Evolutionary conservation across 2,113 vertebrate species (phyloP).

Genomic region (Leptodactylus fuscus): DNA sequence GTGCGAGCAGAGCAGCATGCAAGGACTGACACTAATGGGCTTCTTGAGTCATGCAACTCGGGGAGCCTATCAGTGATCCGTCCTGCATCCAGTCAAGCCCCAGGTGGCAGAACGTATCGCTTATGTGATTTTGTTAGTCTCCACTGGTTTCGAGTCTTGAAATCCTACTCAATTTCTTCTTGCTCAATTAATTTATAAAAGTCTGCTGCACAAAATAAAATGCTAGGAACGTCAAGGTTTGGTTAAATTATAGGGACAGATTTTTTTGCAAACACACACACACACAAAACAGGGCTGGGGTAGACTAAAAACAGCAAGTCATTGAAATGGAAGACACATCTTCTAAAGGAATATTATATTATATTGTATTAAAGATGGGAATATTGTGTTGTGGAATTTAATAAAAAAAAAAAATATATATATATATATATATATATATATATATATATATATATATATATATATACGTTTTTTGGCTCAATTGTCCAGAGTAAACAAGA

Average conservation of each 20-base stretch:
- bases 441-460: too few species aligned
- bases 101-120: constrained; percentile 50
- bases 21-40: constrained; percentile 53
- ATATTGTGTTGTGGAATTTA: too few species aligned
- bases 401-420: too few species aligned
- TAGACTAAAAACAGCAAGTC: neutral
- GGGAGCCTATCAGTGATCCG: constrained; percentile 51
- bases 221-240: constrained; percentile 21
- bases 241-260: constrained; percentile 37
- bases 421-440: too few species aligned
- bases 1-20: constrained; percentile 39
- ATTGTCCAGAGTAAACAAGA: too few species aligned
- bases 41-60: constrained; percentile 56
- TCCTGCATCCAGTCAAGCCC: constrained; percentile 53
- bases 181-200: constrained; percentile 55
- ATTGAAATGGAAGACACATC: neutral
- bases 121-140: constrained; percentile 48
- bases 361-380: too few species aligned
- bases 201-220: constrained; percentile 36
- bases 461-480: too few species aligned
- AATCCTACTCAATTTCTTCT: constrained; percentile 48
- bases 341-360: neutral
- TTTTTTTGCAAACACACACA: neutral
- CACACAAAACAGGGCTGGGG: neutral
- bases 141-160: constrained; percentile 22